Base-by-base conservation (phyloP, 1,140 invertebrate species). In the Metopolophium dirhodum region DNA sequence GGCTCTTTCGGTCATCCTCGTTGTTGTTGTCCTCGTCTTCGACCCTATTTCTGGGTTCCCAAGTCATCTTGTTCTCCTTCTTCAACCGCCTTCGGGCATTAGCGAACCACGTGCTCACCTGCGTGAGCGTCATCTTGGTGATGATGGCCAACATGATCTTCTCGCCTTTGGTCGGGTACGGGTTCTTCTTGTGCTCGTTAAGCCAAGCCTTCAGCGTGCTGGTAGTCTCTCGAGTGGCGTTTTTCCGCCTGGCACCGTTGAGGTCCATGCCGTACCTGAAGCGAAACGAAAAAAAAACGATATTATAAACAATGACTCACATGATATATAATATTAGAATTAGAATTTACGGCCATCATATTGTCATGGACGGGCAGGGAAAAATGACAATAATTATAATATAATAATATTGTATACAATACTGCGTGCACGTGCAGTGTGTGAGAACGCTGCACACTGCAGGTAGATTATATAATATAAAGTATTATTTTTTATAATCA, bases 61-160 rank as follows among this genome's bases (percentile, higher is more conserved):
- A 99, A 57, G 99, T 99, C 98, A 99, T 99, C 96, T 99, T 99
- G 96, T 99, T 99, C 95, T 99, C 99, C 95, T 99, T 99, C 96
- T 99, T 99, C 94, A 99, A 96, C 94, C 98, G 96, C 95, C 98
- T 96, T 94, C 98, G 96, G 23, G 99, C 99, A 95, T 99, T 99
- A 41, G 99, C 99, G 95, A 99, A 99, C 99, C 99, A 99, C 95
- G 99, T 99, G 47, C 99, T 99, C 54, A 99, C 98, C 95, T 99
- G 99, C 18, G 99, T 99, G 87, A 99, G 95, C 68, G 99, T 99
- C 99, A 99, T 99, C 96, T 99, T 99, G 90, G 99, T 99, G 94
- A 99, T 99, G 95, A 99, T 99, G 54, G 99, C 99, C 94, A 99
- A 96, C 98, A 99, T 99, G 94, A 99, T 99, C 96, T 99, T 99